These are phyloP conservation scores for Centropristis striata DNA, from an alignment of 2,113 vertebrate genomes.

Conservation along the genomic window DNA sequence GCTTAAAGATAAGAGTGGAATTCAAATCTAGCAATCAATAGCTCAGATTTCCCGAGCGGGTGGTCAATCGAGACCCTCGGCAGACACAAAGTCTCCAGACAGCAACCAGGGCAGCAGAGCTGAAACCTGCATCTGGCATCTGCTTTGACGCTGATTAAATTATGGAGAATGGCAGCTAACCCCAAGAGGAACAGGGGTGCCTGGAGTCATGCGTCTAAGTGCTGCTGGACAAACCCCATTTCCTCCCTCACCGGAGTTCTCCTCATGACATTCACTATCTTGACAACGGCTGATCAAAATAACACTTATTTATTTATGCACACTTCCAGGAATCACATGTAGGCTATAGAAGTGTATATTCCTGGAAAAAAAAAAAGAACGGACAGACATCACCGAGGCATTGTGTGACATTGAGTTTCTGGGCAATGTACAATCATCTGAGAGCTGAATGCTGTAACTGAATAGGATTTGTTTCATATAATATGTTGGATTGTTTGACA, in stretches of 20 bases:
- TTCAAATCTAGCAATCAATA: conserved; percentile 49
- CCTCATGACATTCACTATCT: conserved; percentile 63
- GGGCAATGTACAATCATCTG: conserved; percentile 72
- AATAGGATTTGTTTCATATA: conserved; percentile 64
- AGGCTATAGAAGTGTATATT: conserved; percentile 59
- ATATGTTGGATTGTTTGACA: conserved; percentile 57
- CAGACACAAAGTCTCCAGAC: conserved; percentile 56
- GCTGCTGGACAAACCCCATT: conserved; percentile 72
- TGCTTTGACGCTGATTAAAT: conserved; percentile 72
- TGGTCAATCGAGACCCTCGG: conserved; percentile 47
- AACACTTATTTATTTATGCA: conserved; percentile 79
- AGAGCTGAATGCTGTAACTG: conserved; percentile 59
- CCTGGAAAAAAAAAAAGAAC: conserved; percentile 62
- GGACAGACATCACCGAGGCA: conserved; percentile 55
- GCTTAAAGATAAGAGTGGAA: conserved; percentile 14
- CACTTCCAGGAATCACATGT: conserved; percentile 76
- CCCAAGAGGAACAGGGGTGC: conserved; percentile 62
- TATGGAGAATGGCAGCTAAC: conserved; percentile 74
- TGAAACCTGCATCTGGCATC: conserved; percentile 59
- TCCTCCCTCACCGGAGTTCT: conserved; percentile 47
- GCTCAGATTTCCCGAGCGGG: conserved; percentile 36
- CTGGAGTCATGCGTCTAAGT: conserved; percentile 77
- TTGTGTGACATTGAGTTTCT: conserved; percentile 73
- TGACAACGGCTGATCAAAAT: conserved; percentile 79
- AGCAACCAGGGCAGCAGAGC: conserved; percentile 31